phyloP scores from a whole-genome alignment of 2,888 invertebrate genomes.

The Leistus spinibarbis region DNA sequence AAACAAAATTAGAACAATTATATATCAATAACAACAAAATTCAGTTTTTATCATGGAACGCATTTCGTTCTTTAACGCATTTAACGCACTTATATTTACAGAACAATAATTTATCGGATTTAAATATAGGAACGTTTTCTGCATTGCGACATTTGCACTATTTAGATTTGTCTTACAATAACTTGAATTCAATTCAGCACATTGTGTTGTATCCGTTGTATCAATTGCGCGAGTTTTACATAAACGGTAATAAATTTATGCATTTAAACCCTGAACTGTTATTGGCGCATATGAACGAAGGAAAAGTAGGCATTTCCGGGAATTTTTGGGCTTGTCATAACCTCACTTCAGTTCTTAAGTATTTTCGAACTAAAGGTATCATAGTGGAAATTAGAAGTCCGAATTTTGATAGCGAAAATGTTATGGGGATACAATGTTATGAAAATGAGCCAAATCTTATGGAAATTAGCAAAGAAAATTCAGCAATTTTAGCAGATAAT shows the following conservation, averaged over 20 bases:
- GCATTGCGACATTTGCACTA: not conserved
- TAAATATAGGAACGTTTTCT: constrained; percentile 1
- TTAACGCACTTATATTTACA: not conserved
- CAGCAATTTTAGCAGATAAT: no score
- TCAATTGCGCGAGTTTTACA: not conserved
- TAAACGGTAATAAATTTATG: constrained; percentile 3
- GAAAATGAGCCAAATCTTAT: no score
- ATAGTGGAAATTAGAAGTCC: not conserved
- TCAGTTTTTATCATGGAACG: not conserved
- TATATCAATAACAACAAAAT: not conserved
- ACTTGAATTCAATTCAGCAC: not conserved
- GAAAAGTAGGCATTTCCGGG: not conserved
- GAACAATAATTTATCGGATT: not conserved
- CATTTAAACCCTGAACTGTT: not conserved
- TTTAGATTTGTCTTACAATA: constrained; percentile 14
- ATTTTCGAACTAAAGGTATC: not conserved
- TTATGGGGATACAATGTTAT: not conserved
- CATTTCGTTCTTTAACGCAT: not conserved
- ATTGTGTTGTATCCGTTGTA: not conserved
- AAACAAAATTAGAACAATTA: not conserved
- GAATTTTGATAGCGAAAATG: not conserved
- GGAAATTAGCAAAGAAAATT: no score
- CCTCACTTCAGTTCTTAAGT: not conserved
- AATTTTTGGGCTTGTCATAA: not conserved
- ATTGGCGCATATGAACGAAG: not conserved